Evolutionary conservation across 2,113 vertebrate species (phyloP).

Genomic region (Microtus pennsylvanicus): DNA sequence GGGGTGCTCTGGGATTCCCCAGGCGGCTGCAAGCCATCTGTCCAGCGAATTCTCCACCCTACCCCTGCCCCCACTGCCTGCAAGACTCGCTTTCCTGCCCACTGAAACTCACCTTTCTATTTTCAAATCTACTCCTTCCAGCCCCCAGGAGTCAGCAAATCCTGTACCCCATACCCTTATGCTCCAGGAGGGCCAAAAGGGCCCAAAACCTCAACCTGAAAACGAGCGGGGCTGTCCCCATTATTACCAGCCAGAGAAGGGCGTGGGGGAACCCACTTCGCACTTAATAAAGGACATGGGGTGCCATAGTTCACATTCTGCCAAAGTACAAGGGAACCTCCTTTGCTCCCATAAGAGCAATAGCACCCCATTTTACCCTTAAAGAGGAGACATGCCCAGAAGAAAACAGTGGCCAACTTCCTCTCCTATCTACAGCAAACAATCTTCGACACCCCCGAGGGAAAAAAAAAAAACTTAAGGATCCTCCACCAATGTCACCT

Average conservation of each 20-base stretch:
- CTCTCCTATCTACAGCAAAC: slow-evolving; percentile 36
- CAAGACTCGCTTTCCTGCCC: not conserved
- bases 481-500: slow-evolving; percentile 34
- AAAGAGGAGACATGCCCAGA: not conserved
- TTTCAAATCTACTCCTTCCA: not conserved
- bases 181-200: not conserved
- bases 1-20: not conserved
- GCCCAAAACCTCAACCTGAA: not conserved
- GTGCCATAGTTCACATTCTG: slow-evolving; percentile 2
- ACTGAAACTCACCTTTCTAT: slow-evolving; percentile 45
- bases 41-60: slow-evolving; percentile 38
- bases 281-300: slow-evolving; percentile 37
- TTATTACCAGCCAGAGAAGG: slow-evolving; percentile 13
- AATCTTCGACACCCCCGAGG: not conserved
- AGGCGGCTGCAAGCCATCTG: slow-evolving; percentile 40
- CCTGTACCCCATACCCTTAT: not conserved
- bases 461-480: not conserved
- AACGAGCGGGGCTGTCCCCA: not conserved
- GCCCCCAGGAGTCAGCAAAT: not conserved
- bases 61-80: slow-evolving; percentile 30
- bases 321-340: slow-evolving; percentile 15
- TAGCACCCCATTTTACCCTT: slow-evolving; percentile 10
- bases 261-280: slow-evolving; percentile 49
- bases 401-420: slow-evolving; percentile 48
- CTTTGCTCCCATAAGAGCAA: slow-evolving; percentile 1